These are phyloP conservation scores for Trypoxylus dichotomus DNA, from an alignment of 1,140 invertebrate species.

Conservation along the genomic window DNA sequence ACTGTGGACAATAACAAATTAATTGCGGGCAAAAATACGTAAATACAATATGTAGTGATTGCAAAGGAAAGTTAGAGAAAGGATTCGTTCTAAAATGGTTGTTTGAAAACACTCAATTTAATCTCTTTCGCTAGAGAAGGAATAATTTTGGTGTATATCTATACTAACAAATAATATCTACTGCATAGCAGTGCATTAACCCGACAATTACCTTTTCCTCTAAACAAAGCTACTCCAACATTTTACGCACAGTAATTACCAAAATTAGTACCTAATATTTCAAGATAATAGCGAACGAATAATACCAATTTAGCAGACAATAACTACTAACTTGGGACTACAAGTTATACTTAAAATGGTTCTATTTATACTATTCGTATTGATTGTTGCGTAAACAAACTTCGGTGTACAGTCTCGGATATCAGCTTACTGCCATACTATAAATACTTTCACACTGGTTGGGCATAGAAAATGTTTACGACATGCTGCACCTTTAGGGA, in stretches of 20 bases:
- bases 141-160: not conserved
- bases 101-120: not conserved
- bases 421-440: not conserved
- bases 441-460: slow-evolving; percentile 13
- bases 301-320: not conserved
- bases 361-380: not conserved
- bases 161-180: not conserved
- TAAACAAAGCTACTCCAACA: not conserved
- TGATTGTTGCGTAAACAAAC: not conserved
- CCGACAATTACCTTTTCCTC: not conserved
- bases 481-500: not conserved
- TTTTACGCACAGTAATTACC: not conserved
- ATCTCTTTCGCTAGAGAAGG: not conserved
- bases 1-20: not conserved
- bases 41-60: not conserved
- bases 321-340: not conserved
- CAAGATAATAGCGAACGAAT: not conserved
- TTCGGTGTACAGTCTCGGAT: not conserved
- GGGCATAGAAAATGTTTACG: slow-evolving; percentile 12
- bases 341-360: not conserved
- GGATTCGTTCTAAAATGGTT: not conserved
- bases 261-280: not conserved
- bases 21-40: not conserved
- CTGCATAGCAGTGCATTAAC: not conserved
- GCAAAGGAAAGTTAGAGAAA: slow-evolving; percentile 12